phyloP scores from a whole-genome alignment of 1,140 invertebrate genomes.

The Nephila pilipes region DNA sequence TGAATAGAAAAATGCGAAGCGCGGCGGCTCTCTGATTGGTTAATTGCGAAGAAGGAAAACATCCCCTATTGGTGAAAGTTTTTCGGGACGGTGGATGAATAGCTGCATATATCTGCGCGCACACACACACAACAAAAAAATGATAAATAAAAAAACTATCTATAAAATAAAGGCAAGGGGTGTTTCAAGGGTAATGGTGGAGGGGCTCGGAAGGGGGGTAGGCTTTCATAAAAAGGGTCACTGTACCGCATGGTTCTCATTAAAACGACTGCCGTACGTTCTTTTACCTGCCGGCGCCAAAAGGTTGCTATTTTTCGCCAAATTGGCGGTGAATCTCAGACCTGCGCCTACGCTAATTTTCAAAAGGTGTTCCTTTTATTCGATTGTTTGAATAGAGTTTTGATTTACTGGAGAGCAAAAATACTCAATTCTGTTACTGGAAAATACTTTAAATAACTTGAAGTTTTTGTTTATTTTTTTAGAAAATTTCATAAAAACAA shows the following conservation, averaged over 20 bases:
- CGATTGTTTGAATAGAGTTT: no score
- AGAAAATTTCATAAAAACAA: no score
- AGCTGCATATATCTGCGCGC: background rate
- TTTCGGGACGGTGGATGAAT: conserved; percentile 19
- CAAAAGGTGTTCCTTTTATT: background rate
- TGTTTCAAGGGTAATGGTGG: conserved; percentile 70
- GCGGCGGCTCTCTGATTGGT: conserved; percentile 20
- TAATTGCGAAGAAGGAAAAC: conserved; percentile 39
- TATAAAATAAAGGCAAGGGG: conserved; percentile 41
- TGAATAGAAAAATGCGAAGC: conserved; percentile 6
- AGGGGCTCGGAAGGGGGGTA: background rate
- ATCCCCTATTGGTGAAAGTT: conserved; percentile 42
- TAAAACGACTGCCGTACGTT: conserved; percentile 35
- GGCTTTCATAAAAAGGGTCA: conserved; percentile 63
- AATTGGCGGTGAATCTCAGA: background rate
- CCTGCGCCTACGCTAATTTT: background rate
- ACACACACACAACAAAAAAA: no score
- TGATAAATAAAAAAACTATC: background rate
- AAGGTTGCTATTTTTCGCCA: conserved; percentile 32
- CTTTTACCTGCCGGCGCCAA: conserved; percentile 23
- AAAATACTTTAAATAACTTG: no score
- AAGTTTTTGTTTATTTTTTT: no score
- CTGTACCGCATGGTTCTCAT: conserved; percentile 63
- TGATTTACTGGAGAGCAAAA: no score
- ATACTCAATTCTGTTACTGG: no score